Conservation (phyloP, 2,797 vertebrate species). For the Neomorphus geoffroyi region DNA sequence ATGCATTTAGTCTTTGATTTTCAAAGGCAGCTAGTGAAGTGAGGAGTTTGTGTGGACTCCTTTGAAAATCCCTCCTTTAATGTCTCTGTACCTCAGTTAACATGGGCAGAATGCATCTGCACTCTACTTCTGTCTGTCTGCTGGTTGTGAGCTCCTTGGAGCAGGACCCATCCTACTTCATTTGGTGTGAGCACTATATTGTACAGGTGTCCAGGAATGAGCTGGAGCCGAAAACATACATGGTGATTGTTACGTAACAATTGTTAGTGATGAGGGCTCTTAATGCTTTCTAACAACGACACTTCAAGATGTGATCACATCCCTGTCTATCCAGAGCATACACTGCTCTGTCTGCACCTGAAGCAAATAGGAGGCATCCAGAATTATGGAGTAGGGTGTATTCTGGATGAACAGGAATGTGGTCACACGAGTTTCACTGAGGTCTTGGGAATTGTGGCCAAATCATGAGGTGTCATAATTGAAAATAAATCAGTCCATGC, state of each 20-base stretch:
- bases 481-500: neutral
- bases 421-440: neutral
- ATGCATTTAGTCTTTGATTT: neutral
- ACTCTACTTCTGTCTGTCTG: neutral
- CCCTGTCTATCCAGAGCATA: neutral
- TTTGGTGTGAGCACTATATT: neutral
- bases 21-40: neutral
- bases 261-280: neutral
- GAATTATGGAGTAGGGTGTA: neutral
- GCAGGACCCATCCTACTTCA: neutral
- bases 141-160: neutral
- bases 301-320: neutral
- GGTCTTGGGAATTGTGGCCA: neutral
- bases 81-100: neutral
- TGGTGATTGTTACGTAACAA: neutral
- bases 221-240: neutral
- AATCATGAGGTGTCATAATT: neutral
- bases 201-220: neutral
- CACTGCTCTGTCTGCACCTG: neutral
- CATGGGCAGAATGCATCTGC: neutral
- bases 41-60: neutral
- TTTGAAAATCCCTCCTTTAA: neutral
- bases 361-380: neutral
- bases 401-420: neutral
- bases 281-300: neutral